Evolutionary conservation across 1,140 invertebrate species (phyloP).

Genomic region (Homalodisca vitripennis): DNA sequence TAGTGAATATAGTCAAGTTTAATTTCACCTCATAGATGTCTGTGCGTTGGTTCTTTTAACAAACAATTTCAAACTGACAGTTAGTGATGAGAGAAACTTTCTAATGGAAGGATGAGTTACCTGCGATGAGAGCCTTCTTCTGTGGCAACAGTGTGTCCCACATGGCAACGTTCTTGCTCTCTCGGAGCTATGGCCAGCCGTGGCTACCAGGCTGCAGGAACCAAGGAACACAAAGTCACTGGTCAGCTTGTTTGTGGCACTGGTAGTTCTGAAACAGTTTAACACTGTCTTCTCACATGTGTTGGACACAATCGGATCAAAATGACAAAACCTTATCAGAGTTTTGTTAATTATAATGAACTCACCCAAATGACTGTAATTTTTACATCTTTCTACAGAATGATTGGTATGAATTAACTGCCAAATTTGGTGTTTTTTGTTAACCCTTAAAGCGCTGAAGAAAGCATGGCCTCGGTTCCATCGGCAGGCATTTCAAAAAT

Average conservation of each 20-base stretch:
- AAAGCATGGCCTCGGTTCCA: too few species aligned
- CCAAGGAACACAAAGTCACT: slow-evolving; percentile 97
- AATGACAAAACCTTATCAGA: too few species aligned
- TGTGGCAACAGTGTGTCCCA: slow-evolving; percentile 98
- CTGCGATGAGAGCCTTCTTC: slow-evolving; percentile 88
- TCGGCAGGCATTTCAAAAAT: too few species aligned
- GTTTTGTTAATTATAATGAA: too few species aligned
- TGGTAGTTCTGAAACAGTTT: slow-evolving; percentile 79
- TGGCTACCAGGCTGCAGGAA: slow-evolving; percentile 96
- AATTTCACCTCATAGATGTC: not conserved
- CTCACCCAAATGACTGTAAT: too few species aligned
- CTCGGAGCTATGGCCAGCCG: slow-evolving; percentile 95
- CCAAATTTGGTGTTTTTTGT: too few species aligned
- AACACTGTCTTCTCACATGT: not conserved
- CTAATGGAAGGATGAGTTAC: slow-evolving; percentile 48
- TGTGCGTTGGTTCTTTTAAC: not conserved
- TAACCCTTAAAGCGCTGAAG: too few species aligned
- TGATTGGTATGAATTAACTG: too few species aligned
- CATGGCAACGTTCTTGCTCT: slow-evolving; percentile 94
- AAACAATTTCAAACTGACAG: not conserved
- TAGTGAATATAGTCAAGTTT: not conserved
- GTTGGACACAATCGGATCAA: not conserved
- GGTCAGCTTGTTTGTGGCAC: slow-evolving; percentile 96
- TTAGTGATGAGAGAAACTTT: not conserved
- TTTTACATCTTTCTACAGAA: too few species aligned